Base-by-base conservation (phyloP, 37 sponge, comb jelly and placozoan species). In the Diacarnus erythraeanus region DNA sequence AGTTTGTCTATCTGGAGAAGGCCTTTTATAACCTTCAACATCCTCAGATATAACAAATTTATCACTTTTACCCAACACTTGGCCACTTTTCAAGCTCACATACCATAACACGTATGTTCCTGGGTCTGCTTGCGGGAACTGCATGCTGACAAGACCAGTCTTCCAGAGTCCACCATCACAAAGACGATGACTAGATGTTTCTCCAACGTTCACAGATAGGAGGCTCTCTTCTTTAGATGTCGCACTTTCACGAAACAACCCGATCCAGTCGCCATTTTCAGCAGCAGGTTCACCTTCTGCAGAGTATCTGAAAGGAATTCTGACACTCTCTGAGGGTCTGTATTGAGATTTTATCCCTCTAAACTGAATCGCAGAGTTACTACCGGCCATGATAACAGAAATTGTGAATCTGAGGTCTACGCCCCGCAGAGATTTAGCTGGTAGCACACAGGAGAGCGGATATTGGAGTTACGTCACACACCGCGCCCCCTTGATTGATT, bases 101-200 rank as follows among this genome's bases (percentile, higher is more conserved):
- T 67, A 79, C 29, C 37, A 33, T 35, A 79, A 42, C 25, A 27
- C 27, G 69, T 79, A 79, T 18, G 12, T 42, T 3, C 30, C 3
- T 3, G 20, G 57, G 1, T 34, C 30, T 31, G 29, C 56, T 26
- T 10, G 26, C 1, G 34, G 44, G 4, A 22, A 27, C 15, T 44
- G 31, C 31, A 74, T 47, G 12, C 29, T 31, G 1, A 74, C 75
- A 18, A 2, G 20, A 29, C 57, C 57, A 3, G 57, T 29, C 34
- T 74, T 74, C 44, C 44, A 74, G 54, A 51, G 56, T 3, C 75
- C 75, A 3, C 75, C 75, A 31, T 74, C 75, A 51, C 75, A 74
- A 1, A 54, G 75, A 1, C 8, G 54, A 57, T 74, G 75, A 21
- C 4, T 4, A 17, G 75, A 20, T 8, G 57, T 15, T 56, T 74